These are phyloP conservation scores for Odocoileus virginianus DNA, from an alignment of 2,113 vertebrate genomes.

Conservation along the genomic window DNA sequence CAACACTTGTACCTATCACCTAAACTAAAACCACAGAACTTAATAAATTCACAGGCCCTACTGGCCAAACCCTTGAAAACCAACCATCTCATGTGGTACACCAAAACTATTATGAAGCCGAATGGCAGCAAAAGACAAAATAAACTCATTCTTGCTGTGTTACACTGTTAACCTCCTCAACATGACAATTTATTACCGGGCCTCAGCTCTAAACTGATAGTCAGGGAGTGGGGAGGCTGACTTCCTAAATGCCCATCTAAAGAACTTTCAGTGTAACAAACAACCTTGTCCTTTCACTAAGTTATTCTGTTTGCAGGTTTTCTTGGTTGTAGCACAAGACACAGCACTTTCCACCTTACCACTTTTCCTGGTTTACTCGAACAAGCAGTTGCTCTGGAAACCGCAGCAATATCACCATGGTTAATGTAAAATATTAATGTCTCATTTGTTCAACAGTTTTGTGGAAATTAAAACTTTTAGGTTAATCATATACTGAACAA, in stretches of 20 bases:
- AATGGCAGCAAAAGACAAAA: neutral
- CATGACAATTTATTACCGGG: rapidly evolving
- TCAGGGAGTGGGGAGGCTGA: rapidly evolving
- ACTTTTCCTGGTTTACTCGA: slow-evolving; percentile 39
- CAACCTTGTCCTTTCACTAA: rapidly evolving
- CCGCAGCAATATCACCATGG: slow-evolving; percentile 65
- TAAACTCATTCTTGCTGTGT: neutral
- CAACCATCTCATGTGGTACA: neutral
- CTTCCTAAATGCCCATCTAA: neutral
- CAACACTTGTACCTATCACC: neutral
- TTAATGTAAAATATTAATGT: slow-evolving; percentile 89
- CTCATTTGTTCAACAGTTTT: slow-evolving; percentile 88
- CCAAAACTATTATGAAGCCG: neutral
- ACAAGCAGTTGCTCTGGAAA: slow-evolving; percentile 60
- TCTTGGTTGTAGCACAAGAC: neutral
- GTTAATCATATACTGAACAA: slow-evolving; percentile 88
- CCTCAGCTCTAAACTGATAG: neutral
- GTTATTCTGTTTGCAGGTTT: neutral
- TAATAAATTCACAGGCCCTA: neutral
- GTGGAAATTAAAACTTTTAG: slow-evolving; percentile 88
- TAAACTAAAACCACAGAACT: slow-evolving; percentile 7
- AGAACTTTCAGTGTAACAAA: neutral
- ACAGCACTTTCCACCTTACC: neutral
- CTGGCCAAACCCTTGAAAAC: neutral
- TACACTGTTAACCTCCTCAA: neutral